Evolutionary conservation across 2,888 invertebrate species (phyloP).

Genomic region (Clepsis dumicolana): DNA sequence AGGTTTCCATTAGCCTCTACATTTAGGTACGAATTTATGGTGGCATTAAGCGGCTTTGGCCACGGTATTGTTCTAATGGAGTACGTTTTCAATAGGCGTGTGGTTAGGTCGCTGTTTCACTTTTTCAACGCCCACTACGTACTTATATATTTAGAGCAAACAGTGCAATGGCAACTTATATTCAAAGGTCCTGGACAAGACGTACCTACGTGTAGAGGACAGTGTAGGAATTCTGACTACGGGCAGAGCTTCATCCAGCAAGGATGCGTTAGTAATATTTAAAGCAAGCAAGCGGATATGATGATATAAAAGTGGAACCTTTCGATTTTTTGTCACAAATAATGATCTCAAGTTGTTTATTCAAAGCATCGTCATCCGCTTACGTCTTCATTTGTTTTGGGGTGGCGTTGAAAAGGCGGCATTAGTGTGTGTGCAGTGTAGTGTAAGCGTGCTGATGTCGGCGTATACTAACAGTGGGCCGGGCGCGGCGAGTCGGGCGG

Average conservation of each 20-base stretch:
- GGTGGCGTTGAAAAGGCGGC: neutral
- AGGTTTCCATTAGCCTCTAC: too few species aligned
- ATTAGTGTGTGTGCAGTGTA: neutral
- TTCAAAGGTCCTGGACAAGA: neutral
- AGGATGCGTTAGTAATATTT: neutral
- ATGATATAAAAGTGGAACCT: neutral
- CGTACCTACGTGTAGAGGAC: neutral
- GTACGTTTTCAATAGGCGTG: constrained; percentile 1
- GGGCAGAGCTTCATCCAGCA: neutral
- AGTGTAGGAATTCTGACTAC: too few species aligned
- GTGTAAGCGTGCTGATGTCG: neutral
- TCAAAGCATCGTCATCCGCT: neutral
- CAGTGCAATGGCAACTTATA: neutral
- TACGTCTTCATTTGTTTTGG: neutral
- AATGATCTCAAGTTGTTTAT: too few species aligned
- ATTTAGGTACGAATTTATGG: too few species aligned
- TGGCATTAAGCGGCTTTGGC: too few species aligned
- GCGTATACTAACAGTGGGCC: constrained; percentile 90
- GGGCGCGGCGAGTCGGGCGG: constrained; percentile 85
- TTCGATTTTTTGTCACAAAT: neutral
- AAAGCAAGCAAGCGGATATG: neutral
- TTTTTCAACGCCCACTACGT: neutral
- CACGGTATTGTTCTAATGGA: too few species aligned
- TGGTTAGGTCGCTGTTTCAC: neutral
- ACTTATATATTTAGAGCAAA: too few species aligned